Percentiles rank a stretch among this genome's conserved stretches.
These are phyloP conservation scores for Drosophila multiciliata DNA, from an alignment of 2,888 invertebrate genomes.

Conservation along the genomic window DNA sequence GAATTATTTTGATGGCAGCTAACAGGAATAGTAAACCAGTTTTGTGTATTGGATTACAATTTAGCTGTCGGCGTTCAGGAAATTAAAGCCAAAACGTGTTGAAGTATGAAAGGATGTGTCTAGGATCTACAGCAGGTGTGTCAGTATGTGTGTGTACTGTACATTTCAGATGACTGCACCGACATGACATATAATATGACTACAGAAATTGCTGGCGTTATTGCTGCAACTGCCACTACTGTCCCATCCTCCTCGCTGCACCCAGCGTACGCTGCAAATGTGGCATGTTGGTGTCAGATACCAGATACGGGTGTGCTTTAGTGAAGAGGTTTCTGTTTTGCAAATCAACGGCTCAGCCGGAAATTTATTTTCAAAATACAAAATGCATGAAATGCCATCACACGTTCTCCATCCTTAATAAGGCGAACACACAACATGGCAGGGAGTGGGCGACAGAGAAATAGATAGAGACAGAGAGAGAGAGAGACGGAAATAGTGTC, in stretches of 20 bases:
- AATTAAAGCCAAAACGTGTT: slow-evolving; percentile 76
- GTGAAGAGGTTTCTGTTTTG: slow-evolving; percentile 36
- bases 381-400: slow-evolving; percentile 48
- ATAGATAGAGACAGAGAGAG: neutral
- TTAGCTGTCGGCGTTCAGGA: slow-evolving; percentile 55
- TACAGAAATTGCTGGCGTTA: slow-evolving; percentile 54
- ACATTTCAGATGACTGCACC: slow-evolving; percentile 31
- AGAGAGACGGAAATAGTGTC: slow-evolving; percentile 17
- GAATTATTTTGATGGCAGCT: slow-evolving; percentile 36
- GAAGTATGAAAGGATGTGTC: slow-evolving; percentile 68
- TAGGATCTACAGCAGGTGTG: slow-evolving; percentile 27
- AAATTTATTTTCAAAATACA: slow-evolving; percentile 78
- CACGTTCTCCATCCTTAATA: slow-evolving; percentile 58
- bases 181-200: slow-evolving; percentile 74
- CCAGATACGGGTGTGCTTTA: slow-evolving; percentile 41
- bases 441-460: neutral
- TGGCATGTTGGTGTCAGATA: slow-evolving; percentile 63
- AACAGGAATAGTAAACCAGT: slow-evolving; percentile 19
- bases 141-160: slow-evolving; percentile 14
- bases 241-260: neutral
- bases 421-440: slow-evolving; percentile 40
- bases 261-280: slow-evolving; percentile 33
- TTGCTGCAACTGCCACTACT: slow-evolving; percentile 14
- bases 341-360: slow-evolving; percentile 75
- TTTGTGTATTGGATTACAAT: slow-evolving; percentile 47